These are phyloP conservation scores for Triplophysa tibetana DNA, from an alignment of 2,113 vertebrate species.

Conservation along the genomic window DNA sequence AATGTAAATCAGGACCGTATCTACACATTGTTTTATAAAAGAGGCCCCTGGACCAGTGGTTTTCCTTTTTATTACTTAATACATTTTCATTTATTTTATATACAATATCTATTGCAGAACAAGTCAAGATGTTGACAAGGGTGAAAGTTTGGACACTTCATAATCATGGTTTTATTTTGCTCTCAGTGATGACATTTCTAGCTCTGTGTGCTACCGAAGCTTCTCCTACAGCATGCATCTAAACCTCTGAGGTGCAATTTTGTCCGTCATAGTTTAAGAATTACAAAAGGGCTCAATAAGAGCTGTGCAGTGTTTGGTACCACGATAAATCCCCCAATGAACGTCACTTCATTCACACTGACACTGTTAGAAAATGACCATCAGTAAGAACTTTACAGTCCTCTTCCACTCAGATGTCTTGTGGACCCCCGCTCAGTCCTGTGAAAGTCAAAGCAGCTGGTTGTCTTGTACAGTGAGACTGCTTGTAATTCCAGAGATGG, in stretches of 20 bases:
- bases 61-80: constrained; percentile 46
- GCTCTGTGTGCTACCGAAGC: constrained; percentile 67
- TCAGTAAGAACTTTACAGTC: neutral
- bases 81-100: constrained; percentile 75
- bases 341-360: neutral
- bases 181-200: neutral
- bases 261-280: constrained; percentile 15
- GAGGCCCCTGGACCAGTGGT: neutral
- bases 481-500: neutral
- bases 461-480: neutral
- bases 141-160: constrained; percentile 60
- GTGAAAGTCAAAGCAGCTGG: neutral
- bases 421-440: neutral
- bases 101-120: constrained; percentile 74
- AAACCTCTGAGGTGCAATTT: constrained; percentile 36
- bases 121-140: constrained; percentile 66
- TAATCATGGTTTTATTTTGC: constrained; percentile 56
- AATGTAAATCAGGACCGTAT: too few species aligned
- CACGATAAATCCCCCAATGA: neutral
- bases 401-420: neutral
- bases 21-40: too few species aligned
- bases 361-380: neutral
- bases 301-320: constrained; percentile 60
- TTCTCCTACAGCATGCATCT: constrained; percentile 63
- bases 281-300: constrained; percentile 41